These are phyloP conservation scores for Holacanthus passer DNA, from an alignment of 2,113 vertebrate genomes.

Conservation along the genomic window DNA sequence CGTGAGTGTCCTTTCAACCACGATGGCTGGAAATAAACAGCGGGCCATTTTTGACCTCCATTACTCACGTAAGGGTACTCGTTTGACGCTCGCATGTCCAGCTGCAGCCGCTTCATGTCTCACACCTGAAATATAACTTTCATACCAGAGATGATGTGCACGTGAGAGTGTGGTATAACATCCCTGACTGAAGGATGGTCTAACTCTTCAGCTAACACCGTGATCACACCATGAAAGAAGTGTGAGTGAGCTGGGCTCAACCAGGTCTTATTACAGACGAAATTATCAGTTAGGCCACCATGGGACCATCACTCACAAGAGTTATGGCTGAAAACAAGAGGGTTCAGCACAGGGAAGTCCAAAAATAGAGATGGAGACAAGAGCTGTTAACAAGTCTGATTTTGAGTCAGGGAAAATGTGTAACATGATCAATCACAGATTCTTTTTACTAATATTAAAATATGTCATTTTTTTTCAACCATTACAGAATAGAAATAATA, in stretches of 20 bases:
- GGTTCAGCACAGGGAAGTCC: background rate
- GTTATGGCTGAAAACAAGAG: background rate
- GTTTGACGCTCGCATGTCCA: background rate
- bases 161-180: background rate
- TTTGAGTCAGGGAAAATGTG: background rate
- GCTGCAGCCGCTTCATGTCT: background rate
- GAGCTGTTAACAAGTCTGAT: background rate
- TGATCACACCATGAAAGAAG: background rate
- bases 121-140: background rate
- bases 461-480: too few species aligned
- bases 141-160: background rate
- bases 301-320: background rate
- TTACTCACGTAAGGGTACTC: background rate
- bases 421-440: background rate
- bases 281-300: background rate
- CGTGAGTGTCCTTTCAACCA: slow-evolving; percentile 4
- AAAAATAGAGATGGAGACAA: background rate
- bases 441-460: background rate
- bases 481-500: background rate
- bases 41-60: background rate
- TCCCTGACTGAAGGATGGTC: background rate
- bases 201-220: background rate
- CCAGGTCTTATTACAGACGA: background rate
- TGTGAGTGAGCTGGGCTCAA: background rate
- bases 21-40: background rate